Percentiles rank a stretch among this genome's conserved stretches.
Conservation (phyloP, 2,113 vertebrate genomes). For the Labeo rohita region DNA sequence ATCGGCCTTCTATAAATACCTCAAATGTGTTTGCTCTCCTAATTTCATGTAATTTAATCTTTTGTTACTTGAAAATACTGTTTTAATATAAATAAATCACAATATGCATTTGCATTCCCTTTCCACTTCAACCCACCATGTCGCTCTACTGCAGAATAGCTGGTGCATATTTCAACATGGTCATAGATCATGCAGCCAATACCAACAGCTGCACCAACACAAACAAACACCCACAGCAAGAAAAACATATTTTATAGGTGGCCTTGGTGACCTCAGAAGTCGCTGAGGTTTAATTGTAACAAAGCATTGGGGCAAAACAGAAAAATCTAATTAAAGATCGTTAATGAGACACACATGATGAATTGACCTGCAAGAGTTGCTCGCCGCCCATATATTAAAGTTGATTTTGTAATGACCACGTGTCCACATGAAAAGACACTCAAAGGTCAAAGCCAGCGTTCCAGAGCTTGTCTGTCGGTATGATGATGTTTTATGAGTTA, state of each 20-base stretch:
- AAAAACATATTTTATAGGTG: slow-evolving; percentile 7
- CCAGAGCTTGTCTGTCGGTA: background rate
- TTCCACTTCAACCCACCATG: background rate
- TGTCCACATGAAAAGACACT: slow-evolving; percentile 33
- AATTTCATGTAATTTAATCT: background rate
- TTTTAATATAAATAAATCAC: background rate
- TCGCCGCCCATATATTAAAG: slow-evolving; percentile 11
- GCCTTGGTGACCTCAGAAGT: slow-evolving; percentile 33
- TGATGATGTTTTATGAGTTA: slow-evolving; percentile 33
- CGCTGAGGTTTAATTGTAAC: background rate
- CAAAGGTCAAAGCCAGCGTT: background rate
- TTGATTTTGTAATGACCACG: slow-evolving; percentile 26
- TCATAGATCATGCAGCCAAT: background rate
- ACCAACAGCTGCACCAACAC: background rate
- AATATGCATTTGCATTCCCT: background rate
- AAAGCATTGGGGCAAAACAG: slow-evolving; percentile 26
- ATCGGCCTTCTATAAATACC: background rate
- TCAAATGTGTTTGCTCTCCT: background rate
- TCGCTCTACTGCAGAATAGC: background rate
- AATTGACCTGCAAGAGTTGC: slow-evolving; percentile 12
- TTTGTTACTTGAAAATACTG: background rate
- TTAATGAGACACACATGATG: slow-evolving; percentile 23
- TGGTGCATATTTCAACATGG: background rate
- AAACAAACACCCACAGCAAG: slow-evolving; percentile 21
- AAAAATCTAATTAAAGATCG: slow-evolving; percentile 38